These are phyloP conservation scores for Balaeniceps rex DNA, from an alignment of 2,113 vertebrate genomes.

Conservation along the genomic window DNA sequence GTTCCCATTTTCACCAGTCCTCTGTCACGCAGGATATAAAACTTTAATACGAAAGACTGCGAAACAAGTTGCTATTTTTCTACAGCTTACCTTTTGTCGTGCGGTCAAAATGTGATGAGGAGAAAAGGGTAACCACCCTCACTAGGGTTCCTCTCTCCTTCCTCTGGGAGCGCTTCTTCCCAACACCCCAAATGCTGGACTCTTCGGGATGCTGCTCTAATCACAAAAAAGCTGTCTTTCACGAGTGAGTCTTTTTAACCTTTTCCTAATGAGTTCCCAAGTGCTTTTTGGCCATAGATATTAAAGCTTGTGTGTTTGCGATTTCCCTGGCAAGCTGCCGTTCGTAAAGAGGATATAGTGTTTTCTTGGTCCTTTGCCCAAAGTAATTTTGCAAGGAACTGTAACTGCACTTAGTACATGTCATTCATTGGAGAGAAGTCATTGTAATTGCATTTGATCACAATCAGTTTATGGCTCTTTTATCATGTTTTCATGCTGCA, in stretches of 20 bases:
- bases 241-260: conserved; percentile 61
- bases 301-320: conserved; percentile 75
- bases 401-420: conserved; percentile 76
- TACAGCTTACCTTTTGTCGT: background rate
- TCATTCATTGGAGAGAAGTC: conserved; percentile 76
- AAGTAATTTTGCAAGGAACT: conserved; percentile 79
- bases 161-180: background rate
- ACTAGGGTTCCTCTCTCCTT: background rate
- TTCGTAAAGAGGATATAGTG: conserved; percentile 75
- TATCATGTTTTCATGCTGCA: conserved; percentile 78
- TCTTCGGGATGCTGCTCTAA: conserved; percentile 12
- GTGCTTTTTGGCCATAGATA: conserved; percentile 78
- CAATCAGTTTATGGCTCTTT: conserved; percentile 77
- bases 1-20: background rate
- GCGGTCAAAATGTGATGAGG: background rate
- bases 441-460: conserved; percentile 79
- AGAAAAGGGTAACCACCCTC: background rate
- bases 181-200: background rate
- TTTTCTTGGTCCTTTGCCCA: conserved; percentile 81
- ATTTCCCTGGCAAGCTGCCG: conserved; percentile 80
- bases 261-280: conserved; percentile 80
- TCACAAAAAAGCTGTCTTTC: conserved; percentile 25
- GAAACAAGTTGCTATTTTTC: background rate
- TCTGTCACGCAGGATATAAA: background rate
- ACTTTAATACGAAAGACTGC: background rate